phyloP scores from a whole-genome alignment of 2,113 vertebrate species.

The Turnix velox region DNA sequence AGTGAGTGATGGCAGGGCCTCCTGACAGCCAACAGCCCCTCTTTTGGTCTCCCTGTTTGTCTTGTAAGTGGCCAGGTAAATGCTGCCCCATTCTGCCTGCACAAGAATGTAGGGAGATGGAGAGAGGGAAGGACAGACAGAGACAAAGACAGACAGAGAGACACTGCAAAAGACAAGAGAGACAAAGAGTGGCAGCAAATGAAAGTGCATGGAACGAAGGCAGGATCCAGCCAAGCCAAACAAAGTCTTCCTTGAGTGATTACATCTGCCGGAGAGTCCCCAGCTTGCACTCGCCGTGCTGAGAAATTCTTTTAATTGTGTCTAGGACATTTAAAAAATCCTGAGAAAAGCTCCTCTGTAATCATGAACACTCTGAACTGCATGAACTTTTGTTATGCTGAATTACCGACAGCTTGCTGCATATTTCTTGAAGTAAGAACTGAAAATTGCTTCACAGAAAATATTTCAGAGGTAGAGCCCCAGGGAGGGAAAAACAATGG shows the following conservation, averaged over 20 bases:
- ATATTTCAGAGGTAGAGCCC: neutral
- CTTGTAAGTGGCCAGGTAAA: constrained; percentile 22
- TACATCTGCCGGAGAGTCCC: constrained; percentile 59
- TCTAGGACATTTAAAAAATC: constrained; percentile 34
- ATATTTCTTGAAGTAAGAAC: neutral
- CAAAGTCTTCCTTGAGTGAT: constrained; percentile 57
- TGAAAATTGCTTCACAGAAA: neutral
- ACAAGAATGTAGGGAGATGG: neutral
- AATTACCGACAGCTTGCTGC: neutral
- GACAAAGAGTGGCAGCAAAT: neutral
- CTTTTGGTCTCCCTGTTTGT: neutral
- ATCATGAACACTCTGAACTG: constrained; percentile 27
- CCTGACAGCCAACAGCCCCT: neutral
- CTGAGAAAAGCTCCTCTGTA: constrained; percentile 23
- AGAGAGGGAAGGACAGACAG: neutral
- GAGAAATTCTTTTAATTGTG: constrained; percentile 35
- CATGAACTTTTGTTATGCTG: constrained; percentile 2
- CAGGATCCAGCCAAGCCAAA: constrained; percentile 59
- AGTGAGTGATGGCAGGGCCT: neutral
- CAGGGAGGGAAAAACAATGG: neutral
- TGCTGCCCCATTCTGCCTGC: neutral
- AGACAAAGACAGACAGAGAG: neutral
- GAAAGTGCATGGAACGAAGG: neutral
- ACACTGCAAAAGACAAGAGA: neutral
- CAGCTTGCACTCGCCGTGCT: constrained; percentile 33